Conservation (phyloP, 2,797 vertebrate species). For the Prunella strophiata region DNA sequence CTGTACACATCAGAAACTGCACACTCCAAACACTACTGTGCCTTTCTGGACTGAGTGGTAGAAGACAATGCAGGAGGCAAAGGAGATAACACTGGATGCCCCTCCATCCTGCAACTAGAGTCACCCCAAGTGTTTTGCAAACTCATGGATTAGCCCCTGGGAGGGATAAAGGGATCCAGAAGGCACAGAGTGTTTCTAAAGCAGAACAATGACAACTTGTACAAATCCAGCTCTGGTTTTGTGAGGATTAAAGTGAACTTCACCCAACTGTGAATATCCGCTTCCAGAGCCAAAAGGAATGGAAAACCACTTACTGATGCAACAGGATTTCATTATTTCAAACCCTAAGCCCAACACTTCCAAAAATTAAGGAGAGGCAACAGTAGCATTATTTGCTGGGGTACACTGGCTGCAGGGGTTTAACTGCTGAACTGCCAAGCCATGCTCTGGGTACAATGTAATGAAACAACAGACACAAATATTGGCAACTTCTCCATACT, state of each 20-base stretch:
- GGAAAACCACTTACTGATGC: constrained; percentile 62
- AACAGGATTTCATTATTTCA: constrained; percentile 56
- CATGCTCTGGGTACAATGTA: not conserved
- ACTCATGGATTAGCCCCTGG: not conserved
- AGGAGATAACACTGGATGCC: not conserved
- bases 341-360: not conserved
- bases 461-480: not conserved
- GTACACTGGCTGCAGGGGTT: not conserved
- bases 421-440: constrained; percentile 14
- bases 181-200: constrained; percentile 47
- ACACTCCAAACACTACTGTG: not conserved
- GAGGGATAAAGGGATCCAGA: constrained; percentile 54
- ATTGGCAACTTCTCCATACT: not conserved
- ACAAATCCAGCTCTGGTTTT: constrained; percentile 66
- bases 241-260: constrained; percentile 70
- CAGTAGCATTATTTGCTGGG: not conserved
- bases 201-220: constrained; percentile 57
- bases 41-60: not conserved
- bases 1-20: constrained; percentile 14
- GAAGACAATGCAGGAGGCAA: not conserved
- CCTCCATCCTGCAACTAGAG: not conserved
- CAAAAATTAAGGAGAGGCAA: constrained; percentile 20
- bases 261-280: constrained; percentile 55
- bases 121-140: not conserved
- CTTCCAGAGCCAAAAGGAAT: constrained; percentile 62